Evolutionary conservation across 2,113 vertebrate species (phyloP).

Genomic region (Azemiops feae): DNA sequence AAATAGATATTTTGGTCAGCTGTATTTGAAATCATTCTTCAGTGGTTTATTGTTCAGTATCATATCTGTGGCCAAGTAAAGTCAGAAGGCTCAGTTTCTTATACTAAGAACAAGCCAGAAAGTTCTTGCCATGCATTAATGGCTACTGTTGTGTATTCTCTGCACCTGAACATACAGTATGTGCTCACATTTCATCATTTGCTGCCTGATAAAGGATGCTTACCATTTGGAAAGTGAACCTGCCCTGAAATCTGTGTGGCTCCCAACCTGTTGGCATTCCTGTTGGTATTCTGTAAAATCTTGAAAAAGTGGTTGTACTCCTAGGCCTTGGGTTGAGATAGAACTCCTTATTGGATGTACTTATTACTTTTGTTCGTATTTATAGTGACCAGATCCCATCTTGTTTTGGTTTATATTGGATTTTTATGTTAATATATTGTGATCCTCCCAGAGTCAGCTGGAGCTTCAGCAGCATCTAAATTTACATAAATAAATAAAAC

Average conservation of each 20-base stretch:
- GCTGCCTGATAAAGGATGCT: neutral
- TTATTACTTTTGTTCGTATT: neutral
- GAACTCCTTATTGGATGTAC: neutral
- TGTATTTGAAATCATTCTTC: neutral
- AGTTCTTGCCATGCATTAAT: neutral
- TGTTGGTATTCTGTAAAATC: too few species aligned
- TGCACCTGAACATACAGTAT: neutral
- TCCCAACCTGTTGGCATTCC: neutral
- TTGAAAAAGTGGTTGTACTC: neutral
- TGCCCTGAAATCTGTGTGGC: neutral
- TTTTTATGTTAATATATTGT: too few species aligned
- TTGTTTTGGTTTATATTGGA: too few species aligned
- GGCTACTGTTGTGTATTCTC: neutral
- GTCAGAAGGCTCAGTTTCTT: neutral
- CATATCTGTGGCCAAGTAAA: neutral
- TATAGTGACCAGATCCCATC: neutral
- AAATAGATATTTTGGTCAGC: neutral
- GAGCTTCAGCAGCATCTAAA: neutral
- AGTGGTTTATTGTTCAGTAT: neutral
- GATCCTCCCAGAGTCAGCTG: neutral
- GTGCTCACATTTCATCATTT: neutral
- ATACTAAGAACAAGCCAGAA: neutral
- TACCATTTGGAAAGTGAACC: neutral
- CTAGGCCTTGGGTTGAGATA: neutral
- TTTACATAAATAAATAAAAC: neutral